Base-by-base conservation (phyloP, 2,888 invertebrate genomes). In the Disparrhopalites patrizii region DNA sequence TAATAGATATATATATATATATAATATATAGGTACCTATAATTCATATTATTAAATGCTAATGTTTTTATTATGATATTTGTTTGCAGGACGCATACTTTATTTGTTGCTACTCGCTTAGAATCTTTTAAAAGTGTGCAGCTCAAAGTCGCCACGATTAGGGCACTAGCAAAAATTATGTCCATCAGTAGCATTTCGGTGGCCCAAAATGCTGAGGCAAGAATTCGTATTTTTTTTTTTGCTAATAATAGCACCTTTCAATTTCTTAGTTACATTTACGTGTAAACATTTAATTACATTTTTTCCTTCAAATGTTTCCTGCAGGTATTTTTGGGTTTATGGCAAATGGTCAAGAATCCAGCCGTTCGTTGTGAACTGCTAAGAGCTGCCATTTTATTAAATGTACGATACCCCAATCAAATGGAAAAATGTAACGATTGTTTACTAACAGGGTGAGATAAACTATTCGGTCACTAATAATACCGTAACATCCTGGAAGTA, bases 331-430 rank as follows among this genome's bases (percentile, higher is more conserved):
- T 67, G 0, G 54, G 56, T 1, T 38, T 73, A 5, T 74, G 74
- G 74, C 47, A 18, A 13, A 64, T 58, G 0, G 52, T 60, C 1
- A 63, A 70, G 25, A 50, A 65, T 13, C 65, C 70, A n/a, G 51
- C 68, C 10, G 73, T 74, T 8, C 70, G 70, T 60, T 62, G 72
- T 55, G 74, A 74, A 62, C 65, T 74, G 3, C 27, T 73, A 10
- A 52, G 67, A 57, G 70, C 68, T 8, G 68, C 70, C 0, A 67
- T 72, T 20, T 38, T 66, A 13, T 57, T 74, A 7, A 71, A 73
- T 20, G 68, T 71, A 1, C 67, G 70, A 18, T 72, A 71, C 50
- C 74, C 74, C 1, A 74, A 74, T 60, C 74, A 74, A 64, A 73
- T 74, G 73, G 74, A 74, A 40, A 66, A 69, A 55, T 71, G 71